Conservation (phyloP, 1,140 invertebrate species). For the Drosophila nigrodunni region DNA sequence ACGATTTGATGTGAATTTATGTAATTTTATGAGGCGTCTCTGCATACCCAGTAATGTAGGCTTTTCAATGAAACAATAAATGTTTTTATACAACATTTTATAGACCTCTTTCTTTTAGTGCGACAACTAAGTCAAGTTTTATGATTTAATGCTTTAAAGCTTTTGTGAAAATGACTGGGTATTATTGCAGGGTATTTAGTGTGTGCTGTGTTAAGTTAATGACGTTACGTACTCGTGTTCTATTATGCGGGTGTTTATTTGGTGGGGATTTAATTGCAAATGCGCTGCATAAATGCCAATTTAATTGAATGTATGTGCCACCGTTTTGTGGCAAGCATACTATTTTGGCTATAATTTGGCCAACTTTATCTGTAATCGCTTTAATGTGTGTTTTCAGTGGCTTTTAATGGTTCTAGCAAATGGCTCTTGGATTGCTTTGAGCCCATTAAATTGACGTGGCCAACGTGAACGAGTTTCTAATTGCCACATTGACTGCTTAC, state of each 20-base stretch:
- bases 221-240: background rate
- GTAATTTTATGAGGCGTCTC: no score
- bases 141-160: background rate
- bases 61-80: no score
- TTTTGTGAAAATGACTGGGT: background rate
- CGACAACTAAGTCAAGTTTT: no score
- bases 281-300: slow-evolving; percentile 23
- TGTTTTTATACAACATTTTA: no score
- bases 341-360: slow-evolving; percentile 29
- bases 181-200: slow-evolving; percentile 8
- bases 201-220: background rate
- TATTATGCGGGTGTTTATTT: slow-evolving; percentile 21
- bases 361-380: slow-evolving; percentile 47
- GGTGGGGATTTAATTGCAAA: slow-evolving; percentile 30
- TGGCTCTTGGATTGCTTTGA: slow-evolving; percentile 65
- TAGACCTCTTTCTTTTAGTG: no score
- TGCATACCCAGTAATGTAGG: no score
- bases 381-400: slow-evolving; percentile 74
- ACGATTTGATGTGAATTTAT: no score
- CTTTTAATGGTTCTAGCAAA: slow-evolving; percentile 69
- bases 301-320: slow-evolving; percentile 29
- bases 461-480: slow-evolving; percentile 50
- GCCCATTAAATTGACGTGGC: slow-evolving; percentile 62
- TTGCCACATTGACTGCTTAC: slow-evolving; percentile 16
- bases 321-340: slow-evolving; percentile 15